Conservation (phyloP, 2,888 invertebrate genomes). For the Schrankia costaestrigalis region DNA sequence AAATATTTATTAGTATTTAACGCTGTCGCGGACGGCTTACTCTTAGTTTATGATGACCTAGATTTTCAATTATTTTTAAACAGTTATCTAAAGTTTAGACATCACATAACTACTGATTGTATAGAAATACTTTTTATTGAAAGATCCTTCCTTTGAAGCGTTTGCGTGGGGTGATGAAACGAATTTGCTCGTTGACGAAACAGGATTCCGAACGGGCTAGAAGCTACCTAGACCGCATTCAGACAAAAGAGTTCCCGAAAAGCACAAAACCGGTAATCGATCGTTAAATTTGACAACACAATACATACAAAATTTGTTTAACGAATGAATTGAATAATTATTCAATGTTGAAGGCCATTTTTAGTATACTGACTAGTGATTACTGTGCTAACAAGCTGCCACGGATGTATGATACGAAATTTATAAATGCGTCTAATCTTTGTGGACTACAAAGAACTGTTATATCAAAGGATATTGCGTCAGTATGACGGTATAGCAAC, state of each 20-base stretch:
- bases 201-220: too few species aligned
- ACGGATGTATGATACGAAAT: neutral
- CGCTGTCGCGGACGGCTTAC: conserved; percentile 19
- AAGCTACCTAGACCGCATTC: too few species aligned
- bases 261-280: too few species aligned
- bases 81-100: conserved; percentile 33
- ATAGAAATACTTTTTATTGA: conserved; percentile 19
- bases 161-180: too few species aligned
- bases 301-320: too few species aligned
- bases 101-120: conserved; percentile 23
- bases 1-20: conserved; percentile 13
- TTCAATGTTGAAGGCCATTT: too few species aligned
- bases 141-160: neutral
- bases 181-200: too few species aligned
- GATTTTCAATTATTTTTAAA: conserved; percentile 33
- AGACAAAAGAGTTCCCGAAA: too few species aligned
- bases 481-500: neutral
- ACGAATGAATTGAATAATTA: too few species aligned
- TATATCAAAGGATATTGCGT: neutral
- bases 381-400: too few species aligned
- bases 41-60: conserved; percentile 38
- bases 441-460: neutral
- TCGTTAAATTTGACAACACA: too few species aligned
- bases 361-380: too few species aligned
- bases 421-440: neutral